phyloP scores from a whole-genome alignment of 2,888 invertebrate species.

The Biston betularia region DNA sequence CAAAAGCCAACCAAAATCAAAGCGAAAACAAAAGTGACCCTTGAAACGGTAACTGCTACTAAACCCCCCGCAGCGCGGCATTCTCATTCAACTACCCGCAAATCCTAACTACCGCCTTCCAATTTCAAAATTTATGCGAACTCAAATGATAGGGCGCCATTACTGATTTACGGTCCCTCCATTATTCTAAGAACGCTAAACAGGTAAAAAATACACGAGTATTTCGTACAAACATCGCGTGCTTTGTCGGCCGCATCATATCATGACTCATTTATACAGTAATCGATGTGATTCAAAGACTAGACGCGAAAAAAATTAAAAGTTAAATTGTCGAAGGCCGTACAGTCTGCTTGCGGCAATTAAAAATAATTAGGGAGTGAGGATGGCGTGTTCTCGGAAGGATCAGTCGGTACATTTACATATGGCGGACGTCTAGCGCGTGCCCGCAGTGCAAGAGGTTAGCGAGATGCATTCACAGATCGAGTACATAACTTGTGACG shows the following conservation, averaged over 20 bases:
- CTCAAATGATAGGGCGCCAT: conserved; percentile 83
- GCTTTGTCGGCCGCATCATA: conserved; percentile 55
- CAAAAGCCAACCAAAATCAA: conserved; percentile 23
- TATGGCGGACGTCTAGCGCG: conserved; percentile 63
- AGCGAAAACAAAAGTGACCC: conserved; percentile 38
- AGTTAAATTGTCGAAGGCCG: conserved; percentile 80
- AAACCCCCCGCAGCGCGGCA: conserved; percentile 68
- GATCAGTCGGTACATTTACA: conserved; percentile 79
- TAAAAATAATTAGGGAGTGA: conserved; percentile 85
- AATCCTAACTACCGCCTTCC: conserved; percentile 62
- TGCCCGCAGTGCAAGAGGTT: conserved; percentile 40
- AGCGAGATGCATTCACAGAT: conserved; percentile 23
- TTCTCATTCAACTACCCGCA: conserved; percentile 52
- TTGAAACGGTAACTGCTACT: conserved; percentile 38
- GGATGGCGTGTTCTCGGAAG: conserved; percentile 82
- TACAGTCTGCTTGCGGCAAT: conserved; percentile 79
- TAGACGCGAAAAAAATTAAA: conserved; percentile 83
- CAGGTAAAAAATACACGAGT: conserved; percentile 74
- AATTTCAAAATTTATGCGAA: conserved; percentile 71
- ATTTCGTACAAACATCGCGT: conserved; percentile 61
- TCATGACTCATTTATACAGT: conserved; percentile 72
- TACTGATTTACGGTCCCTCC: conserved; percentile 76
- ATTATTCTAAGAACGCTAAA: conserved; percentile 73
- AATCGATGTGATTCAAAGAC: conserved; percentile 76
- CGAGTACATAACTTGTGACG: neutral